Percentiles rank a stretch among this genome's conserved stretches.
Conservation (phyloP, 2,888 invertebrate species). For the Noctua comes region DNA sequence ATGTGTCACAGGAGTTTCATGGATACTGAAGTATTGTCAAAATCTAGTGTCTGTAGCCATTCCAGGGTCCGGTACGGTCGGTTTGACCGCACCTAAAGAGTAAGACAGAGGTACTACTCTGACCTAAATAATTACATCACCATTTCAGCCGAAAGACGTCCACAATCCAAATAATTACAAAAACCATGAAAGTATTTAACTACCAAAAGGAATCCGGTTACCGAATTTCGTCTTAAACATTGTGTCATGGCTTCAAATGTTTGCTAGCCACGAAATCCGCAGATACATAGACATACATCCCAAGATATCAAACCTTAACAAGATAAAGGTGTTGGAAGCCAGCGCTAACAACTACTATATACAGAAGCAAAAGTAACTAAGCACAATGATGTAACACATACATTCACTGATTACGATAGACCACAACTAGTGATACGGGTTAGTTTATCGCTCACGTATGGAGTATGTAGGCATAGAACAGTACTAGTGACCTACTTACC, state of each 20-base stretch:
- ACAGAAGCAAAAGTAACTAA: background rate
- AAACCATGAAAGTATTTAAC: background rate
- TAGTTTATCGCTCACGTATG: slow-evolving; percentile 43
- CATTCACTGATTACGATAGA: slow-evolving; percentile 42
- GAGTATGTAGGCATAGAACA: slow-evolving; percentile 19
- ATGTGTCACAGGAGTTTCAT: too few species aligned
- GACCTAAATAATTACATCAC: background rate
- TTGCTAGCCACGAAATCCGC: background rate
- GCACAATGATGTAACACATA: slow-evolving; percentile 40
- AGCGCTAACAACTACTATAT: background rate
- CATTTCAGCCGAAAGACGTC: too few species aligned
- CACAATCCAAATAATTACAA: background rate
- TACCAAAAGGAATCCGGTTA: background rate
- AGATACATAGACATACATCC: background rate
- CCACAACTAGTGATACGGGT: slow-evolving; percentile 38
- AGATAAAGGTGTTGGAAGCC: background rate
- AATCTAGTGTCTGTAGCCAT: background rate
- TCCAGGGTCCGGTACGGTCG: background rate
- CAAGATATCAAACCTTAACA: background rate
- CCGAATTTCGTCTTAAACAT: background rate
- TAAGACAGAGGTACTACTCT: background rate
- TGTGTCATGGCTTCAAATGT: background rate
- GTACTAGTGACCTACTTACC: slow-evolving; percentile 47
- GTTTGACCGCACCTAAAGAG: background rate
- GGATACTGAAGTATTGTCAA: background rate